Base-by-base conservation (phyloP, 2,888 invertebrate genomes). In the Cistogaster globosa region DNA sequence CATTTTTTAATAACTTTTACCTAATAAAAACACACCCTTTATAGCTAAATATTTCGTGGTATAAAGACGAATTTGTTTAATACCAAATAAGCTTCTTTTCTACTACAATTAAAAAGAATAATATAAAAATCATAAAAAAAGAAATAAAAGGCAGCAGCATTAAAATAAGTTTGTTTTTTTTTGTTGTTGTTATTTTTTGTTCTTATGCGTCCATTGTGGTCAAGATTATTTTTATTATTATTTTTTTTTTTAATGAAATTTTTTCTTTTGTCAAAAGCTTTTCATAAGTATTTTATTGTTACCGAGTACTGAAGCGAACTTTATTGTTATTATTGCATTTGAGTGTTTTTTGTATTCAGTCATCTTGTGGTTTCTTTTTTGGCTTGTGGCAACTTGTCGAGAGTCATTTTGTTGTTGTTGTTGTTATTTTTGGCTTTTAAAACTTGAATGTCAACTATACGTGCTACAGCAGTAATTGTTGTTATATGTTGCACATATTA, bases 371-470 rank as follows among this genome's bases (percentile, higher is more conserved):
- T 77, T 80, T 65, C 45, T 78, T 60, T 7, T 32, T 74, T 81
- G 84, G 77, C 84, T 81, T 84, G 84, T 84, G 84, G 81, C 71
- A 69, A 76, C 36, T 77, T 80, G 81, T 77, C 62, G 72, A 79
- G 67, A 62, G 76, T 55, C 81, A 77, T 74, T 68, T 38, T 76
- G n/a, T n/a, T n/a, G n/a, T n/a, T n/a, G n/a, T 53, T 32, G 32
- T 32, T 32, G 32, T 32, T 32, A 5, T 32, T 32, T 7, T 32
- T 32, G 48, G 45, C 38, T 67, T 58, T n/a, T 51, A 38, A 60
- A 75, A 69, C 69, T 75, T 69, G 81, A 76, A 82, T 82, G 75
- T 82, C 81, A 82, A 82, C 68, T 57, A 76, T 82, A 71, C 18
- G 53, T 36, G 67, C 67, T 58, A 20, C 51, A 51, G 38, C 38